phyloP scores from a whole-genome alignment of 2,888 invertebrate genomes.

The Laspeyria flexula region DNA sequence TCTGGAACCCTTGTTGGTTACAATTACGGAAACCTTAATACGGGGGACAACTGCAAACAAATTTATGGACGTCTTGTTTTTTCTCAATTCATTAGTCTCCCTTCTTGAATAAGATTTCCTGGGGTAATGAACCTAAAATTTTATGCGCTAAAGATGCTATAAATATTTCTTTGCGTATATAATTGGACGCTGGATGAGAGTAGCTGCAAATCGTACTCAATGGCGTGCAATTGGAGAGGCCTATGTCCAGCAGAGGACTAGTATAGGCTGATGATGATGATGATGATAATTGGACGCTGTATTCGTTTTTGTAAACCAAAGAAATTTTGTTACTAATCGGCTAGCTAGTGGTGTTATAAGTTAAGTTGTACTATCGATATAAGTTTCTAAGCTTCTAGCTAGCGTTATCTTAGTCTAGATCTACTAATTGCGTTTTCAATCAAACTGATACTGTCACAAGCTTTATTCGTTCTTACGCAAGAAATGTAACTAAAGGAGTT shows the following conservation, averaged over 20 bases:
- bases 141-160: slow-evolving; percentile 32
- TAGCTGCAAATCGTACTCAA: too few relatives aligned
- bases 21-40: slow-evolving; percentile 65
- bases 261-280: too few relatives aligned
- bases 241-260: too few relatives aligned
- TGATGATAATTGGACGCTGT: slow-evolving; percentile 8
- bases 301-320: slow-evolving; percentile 27
- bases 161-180: slow-evolving; percentile 28
- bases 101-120: slow-evolving; percentile 37
- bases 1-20: slow-evolving; percentile 45
- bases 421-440: slow-evolving; percentile 20
- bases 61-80: slow-evolving; percentile 58
- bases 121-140: slow-evolving; percentile 30
- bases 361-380: slow-evolving; percentile 31
- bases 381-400: slow-evolving; percentile 34
- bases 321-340: slow-evolving; percentile 23
- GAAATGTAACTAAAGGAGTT: background rate
- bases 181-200: slow-evolving; percentile 17
- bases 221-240: too few relatives aligned
- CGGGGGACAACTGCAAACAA: slow-evolving; percentile 50
- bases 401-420: slow-evolving; percentile 25
- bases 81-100: slow-evolving; percentile 37
- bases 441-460: background rate
- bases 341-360: slow-evolving; percentile 31
- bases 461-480: too few relatives aligned